Evolutionary conservation across 2,888 invertebrate genomes (phyloP).

Genomic region (Eilema griseolum): DNA sequence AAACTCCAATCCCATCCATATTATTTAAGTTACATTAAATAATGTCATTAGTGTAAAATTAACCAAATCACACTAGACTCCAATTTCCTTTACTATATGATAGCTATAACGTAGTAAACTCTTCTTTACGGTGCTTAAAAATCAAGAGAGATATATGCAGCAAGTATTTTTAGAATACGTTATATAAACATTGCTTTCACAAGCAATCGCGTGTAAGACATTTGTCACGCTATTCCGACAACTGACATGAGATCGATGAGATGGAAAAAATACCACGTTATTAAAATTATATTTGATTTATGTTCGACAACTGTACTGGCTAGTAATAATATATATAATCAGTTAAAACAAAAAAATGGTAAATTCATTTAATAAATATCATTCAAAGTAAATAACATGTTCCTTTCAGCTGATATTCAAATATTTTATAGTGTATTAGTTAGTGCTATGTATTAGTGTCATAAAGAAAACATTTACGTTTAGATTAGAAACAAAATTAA

Average conservation of each 20-base stretch:
- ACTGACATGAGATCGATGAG: conserved; percentile 2
- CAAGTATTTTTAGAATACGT: conserved; percentile 3
- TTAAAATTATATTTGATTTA: conserved; percentile 14
- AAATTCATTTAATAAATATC: not conserved
- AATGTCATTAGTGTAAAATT: too few relatives aligned
- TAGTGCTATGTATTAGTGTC: not conserved
- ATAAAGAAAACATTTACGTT: not conserved
- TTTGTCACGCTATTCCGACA: conserved; percentile 12
- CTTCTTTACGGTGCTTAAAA: not conserved
- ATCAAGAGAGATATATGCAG: not conserved
- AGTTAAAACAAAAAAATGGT: too few relatives aligned
- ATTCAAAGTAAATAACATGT: not conserved
- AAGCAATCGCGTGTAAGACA: conserved; percentile 9
- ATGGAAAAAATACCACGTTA: not conserved
- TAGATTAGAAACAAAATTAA: not conserved
- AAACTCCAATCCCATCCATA: too few relatives aligned
- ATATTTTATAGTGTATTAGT: not conserved
- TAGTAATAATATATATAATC: conserved; percentile 6
- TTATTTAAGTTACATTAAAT: too few relatives aligned
- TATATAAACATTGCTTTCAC: conserved; percentile 8
- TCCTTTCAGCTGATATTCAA: not conserved
- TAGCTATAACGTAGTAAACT: not conserved
- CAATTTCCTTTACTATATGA: not conserved
- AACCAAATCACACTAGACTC: not conserved
- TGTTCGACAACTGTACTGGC: conserved; percentile 23